These are phyloP conservation scores for Autographa pulchrina DNA, from an alignment of 2,888 invertebrate genomes.

Conservation along the genomic window DNA sequence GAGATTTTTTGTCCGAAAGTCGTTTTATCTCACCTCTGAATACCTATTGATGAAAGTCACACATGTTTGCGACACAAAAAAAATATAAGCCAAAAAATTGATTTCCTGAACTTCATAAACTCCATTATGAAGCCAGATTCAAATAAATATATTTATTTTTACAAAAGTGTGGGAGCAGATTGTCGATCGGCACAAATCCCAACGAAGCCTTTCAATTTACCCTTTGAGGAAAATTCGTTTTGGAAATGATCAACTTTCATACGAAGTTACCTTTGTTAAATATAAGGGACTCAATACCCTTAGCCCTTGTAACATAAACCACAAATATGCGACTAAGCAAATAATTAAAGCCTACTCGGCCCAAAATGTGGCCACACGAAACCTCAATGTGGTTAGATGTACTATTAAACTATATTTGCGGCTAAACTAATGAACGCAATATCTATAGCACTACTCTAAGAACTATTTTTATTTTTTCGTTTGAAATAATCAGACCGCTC, in stretches of 20 bases:
- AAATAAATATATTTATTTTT: slow-evolving; percentile 46
- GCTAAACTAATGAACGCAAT: slow-evolving; percentile 36
- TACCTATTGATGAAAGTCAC: no score
- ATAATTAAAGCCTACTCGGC: slow-evolving; percentile 41
- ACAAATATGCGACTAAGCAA: slow-evolving; percentile 49
- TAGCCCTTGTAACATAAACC: slow-evolving; percentile 39
- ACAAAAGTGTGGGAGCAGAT: slow-evolving; percentile 45
- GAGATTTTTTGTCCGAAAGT: no score
- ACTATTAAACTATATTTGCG: slow-evolving; percentile 28
- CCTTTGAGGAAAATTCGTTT: slow-evolving; percentile 53
- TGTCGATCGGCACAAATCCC: slow-evolving; percentile 42
- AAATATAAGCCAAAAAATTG: no score
- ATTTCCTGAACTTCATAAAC: background rate
- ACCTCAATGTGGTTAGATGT: slow-evolving; percentile 40
- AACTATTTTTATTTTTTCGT: no score
- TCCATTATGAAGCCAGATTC: slow-evolving; percentile 21
- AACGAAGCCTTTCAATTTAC: slow-evolving; percentile 55
- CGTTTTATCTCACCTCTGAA: no score
- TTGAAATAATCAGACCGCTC: no score
- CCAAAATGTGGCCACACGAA: slow-evolving; percentile 42
- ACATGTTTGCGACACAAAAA: no score
- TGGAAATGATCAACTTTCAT: slow-evolving; percentile 57
- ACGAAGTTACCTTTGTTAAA: slow-evolving; percentile 52
- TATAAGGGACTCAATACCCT: slow-evolving; percentile 49
- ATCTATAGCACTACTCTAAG: slow-evolving; percentile 21